These are phyloP conservation scores for Drosophila meridionalis DNA, from an alignment of 2,888 invertebrate species.

Conservation along the genomic window DNA sequence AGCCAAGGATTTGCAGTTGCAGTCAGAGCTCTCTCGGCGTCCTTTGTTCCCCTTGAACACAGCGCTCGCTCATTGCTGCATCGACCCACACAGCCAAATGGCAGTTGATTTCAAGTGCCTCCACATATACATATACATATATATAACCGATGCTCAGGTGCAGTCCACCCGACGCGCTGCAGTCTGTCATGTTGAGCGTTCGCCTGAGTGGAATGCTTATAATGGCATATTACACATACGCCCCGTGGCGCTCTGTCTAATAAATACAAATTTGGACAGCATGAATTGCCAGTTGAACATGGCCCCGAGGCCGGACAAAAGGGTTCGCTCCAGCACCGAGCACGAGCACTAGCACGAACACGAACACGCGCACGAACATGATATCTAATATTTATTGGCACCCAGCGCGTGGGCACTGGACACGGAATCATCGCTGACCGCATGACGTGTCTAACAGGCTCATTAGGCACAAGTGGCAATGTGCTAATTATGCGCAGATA, in stretches of 20 bases:
- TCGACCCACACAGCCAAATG: slow-evolving; percentile 29
- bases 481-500: slow-evolving; percentile 81
- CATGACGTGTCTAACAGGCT: slow-evolving; percentile 81
- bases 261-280: slow-evolving; percentile 79
- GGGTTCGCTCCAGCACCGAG: slow-evolving; percentile 17
- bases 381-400: slow-evolving; percentile 72
- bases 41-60: slow-evolving; percentile 30
- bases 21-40: slow-evolving; percentile 28
- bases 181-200: slow-evolving; percentile 63
- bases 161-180: slow-evolving; percentile 34
- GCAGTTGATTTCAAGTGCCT: slow-evolving; percentile 27
- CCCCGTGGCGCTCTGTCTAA: slow-evolving; percentile 73
- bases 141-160: slow-evolving; percentile 15
- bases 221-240: slow-evolving; percentile 80
- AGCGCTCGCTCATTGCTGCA: slow-evolving; percentile 20
- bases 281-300: slow-evolving; percentile 57
- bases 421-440: slow-evolving; percentile 35
- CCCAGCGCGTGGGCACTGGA: slow-evolving; percentile 39
- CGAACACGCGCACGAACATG: slow-evolving; percentile 23
- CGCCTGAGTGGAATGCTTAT: slow-evolving; percentile 52
- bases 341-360: background rate
- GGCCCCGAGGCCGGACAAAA: slow-evolving; percentile 19
- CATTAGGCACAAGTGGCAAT: slow-evolving; percentile 83
- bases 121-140: background rate
- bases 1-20: slow-evolving; percentile 36